Evolutionary conservation across 2,888 invertebrate species (phyloP).

Genomic region (Diarsia rubi): DNA sequence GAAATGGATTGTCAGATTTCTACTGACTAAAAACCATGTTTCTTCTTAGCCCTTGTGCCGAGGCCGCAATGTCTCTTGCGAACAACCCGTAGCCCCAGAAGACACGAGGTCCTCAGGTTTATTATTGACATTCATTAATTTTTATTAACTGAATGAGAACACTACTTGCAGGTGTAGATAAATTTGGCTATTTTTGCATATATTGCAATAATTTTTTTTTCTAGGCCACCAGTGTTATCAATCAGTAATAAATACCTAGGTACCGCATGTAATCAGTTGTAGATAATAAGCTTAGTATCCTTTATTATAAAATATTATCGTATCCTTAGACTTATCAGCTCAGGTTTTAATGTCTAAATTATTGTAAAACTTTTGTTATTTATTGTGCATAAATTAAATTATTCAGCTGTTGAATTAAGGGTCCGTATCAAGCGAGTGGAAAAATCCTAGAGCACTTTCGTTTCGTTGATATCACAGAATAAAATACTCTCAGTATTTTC

Average conservation of each 20-base stretch:
- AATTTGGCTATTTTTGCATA: constrained; percentile 13
- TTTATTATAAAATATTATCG: constrained; percentile 32
- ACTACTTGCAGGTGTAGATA: constrained; percentile 6
- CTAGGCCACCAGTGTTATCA: constrained; percentile 27
- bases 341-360: background rate
- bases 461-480: too few species aligned
- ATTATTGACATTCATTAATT: background rate
- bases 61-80: too few species aligned
- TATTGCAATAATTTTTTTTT: constrained; percentile 12
- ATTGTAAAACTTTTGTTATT: background rate
- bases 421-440: background rate
- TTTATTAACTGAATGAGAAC: background rate
- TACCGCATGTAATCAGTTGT: constrained; percentile 9
- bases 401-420: background rate
- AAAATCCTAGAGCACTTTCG: too few species aligned
- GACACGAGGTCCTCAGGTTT: background rate
- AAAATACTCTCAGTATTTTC: too few species aligned
- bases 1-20: too few species aligned
- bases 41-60: too few species aligned
- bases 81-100: too few species aligned
- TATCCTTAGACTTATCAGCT: constrained; percentile 21
- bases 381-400: background rate
- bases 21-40: too few species aligned
- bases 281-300: constrained; percentile 38
- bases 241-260: constrained; percentile 18